Base-by-base conservation (phyloP, 1,140 invertebrate genomes). In the Nasonia longicornis region DNA sequence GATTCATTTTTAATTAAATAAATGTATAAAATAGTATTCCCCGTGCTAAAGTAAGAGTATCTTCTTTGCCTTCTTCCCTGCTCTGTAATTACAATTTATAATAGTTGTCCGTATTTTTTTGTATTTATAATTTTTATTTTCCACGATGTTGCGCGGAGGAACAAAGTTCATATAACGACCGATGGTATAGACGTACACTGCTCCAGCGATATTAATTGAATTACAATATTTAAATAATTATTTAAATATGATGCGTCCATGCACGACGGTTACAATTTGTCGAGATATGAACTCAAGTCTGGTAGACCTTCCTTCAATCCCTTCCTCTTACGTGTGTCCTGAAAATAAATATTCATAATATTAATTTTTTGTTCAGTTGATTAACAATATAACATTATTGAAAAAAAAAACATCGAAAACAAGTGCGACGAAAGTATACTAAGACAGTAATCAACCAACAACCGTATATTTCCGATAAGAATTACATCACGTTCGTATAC, bases 251-350 rank as follows among this genome's bases (percentile, higher is more conserved):
- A 83, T 86, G 84, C 78, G 82, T 83, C 78, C 84, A 84, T 85
- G 29, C 71, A 69, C 86, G 87, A 87, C 87, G 91, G 92, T 97
- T 97, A 97, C 94, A 97, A 93, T 93, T 97, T 98, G 92, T 98
- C 98, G 90, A 98, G 93, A 91, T 98, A 99, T 93, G 96, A 95
- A 87, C 94, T 90, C 87, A 99, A 92, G 88, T 98, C 97, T 86
- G 98, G 98, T 84, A 99, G 93, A 91, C 97, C 97, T 90, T 99
- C 98, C 91, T 99, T 99, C 87, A 99, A 93, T 92, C 98, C 98
- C 94, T 99, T 99, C 91, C 99, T 95, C 92, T 99, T 99, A 91
- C 99, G 96, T 83, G 97, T 99, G 76, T 98, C 97, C 94, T 95
- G 90, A 86, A 92, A 92, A 84, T 82, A 82, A 91, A 91, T 87